A percentile compares a stretch with the other conserved stretches of the same genome.
These are phyloP conservation scores for Neosilurus mollespiculum DNA, from an alignment of 2,797 vertebrate species.

Conservation along the genomic window DNA sequence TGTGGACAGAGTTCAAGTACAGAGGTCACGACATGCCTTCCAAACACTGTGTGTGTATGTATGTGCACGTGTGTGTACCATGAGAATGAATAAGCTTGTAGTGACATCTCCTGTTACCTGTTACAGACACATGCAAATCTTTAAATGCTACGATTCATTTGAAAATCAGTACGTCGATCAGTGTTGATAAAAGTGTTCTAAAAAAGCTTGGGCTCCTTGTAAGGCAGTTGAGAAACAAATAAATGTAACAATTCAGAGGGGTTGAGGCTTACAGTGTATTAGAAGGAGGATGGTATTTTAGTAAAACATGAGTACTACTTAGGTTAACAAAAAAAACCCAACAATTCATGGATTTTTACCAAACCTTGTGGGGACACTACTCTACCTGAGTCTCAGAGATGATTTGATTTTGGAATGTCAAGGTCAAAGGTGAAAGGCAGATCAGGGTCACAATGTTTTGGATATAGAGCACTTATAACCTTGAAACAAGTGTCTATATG, in stretches of 20 bases:
- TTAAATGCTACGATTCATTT: background rate
- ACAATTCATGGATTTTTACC: no score
- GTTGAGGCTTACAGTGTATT: background rate
- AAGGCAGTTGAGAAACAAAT: background rate
- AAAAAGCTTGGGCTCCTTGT: background rate
- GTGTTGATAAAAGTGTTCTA: background rate
- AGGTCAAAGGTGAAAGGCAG: no score
- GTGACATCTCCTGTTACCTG: background rate
- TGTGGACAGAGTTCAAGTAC: constrained; percentile 51
- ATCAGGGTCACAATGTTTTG: no score
- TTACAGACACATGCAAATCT: constrained; percentile 14
- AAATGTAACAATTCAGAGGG: background rate
- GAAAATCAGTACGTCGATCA: background rate
- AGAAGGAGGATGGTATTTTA: background rate
- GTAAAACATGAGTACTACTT: background rate
- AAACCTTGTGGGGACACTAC: no score
- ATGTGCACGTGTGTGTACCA: constrained; percentile 10
- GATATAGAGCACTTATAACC: no score
- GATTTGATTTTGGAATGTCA: no score
- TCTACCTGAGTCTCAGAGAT: no score
- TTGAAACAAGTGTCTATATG: no score
- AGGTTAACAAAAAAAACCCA: background rate
- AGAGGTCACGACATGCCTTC: constrained; percentile 38
- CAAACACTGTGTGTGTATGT: constrained; percentile 34
- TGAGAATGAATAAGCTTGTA: constrained; percentile 2